Evolutionary conservation across 2,113 vertebrate species (phyloP), one percentile per base, ranked within the genome.

Genomic region (Pteronura brasiliensis): DNA sequence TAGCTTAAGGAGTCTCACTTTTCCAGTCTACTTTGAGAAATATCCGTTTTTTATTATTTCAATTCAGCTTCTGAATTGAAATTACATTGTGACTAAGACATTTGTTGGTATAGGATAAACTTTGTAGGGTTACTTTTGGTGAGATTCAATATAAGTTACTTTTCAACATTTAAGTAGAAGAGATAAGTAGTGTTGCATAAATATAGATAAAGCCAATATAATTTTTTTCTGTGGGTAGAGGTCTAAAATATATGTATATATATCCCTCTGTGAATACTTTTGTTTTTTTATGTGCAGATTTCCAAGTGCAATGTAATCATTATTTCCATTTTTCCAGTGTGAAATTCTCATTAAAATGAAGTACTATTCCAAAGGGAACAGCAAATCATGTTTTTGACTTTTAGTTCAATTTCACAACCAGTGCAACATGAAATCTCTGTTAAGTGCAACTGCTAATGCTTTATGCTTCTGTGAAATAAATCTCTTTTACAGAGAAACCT

Each of bases 311-410:
- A 71, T 17, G 1, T 77, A 92, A 92, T 82, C 29, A 74, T 94
- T 96, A 88, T 92, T 92, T 85, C 82, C 10, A 67, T 96, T 96
- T 97, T 86, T 31, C 61, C 90, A 79, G 44, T 57, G 72, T 91
- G 11, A 96, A 95, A 90, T 88, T 95, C 93, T 93, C 81, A 94
- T 55, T 55, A n/a, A 95, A 29, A 42, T 94, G n/a, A 96, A 96
- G 96, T 90, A 88, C 44, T 81, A 74, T 96, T 94, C 94, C 72
- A 88, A 12, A 85, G 81, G 52, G 69, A 91, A 59, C 23, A 91
- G 31, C 20, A 93, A 90, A 55, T 96, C 84, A 71, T 63, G n/a
- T 90, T 95, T 44, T 17, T 94, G 90, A 96, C 80, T 91, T 90
- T 96, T 63, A 90, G 17, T 83, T 92, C 74, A 92, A 17, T 96